These are phyloP conservation scores for Sebastes itinus DNA, from an alignment of 2,797 vertebrate genomes.

Conservation along the genomic window DNA sequence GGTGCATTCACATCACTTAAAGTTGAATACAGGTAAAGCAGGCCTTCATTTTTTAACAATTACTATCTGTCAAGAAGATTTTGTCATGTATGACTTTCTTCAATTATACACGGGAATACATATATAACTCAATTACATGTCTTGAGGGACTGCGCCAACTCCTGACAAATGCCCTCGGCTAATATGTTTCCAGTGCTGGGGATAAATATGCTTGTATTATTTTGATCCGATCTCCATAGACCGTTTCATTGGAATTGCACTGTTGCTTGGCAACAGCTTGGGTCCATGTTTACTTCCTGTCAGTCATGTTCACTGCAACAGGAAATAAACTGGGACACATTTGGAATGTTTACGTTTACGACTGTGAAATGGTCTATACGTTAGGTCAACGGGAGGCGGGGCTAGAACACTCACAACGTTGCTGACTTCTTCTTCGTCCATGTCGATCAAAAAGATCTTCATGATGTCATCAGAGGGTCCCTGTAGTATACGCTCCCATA, in stretches of 20 bases:
- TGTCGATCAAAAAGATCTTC: slow-evolving; percentile 93
- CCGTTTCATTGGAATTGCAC: no score
- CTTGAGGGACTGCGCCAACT: no score
- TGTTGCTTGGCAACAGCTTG: no score
- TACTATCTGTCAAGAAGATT: neutral
- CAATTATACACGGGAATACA: neutral
- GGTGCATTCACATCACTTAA: neutral
- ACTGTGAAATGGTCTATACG: no score
- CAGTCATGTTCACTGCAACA: rapidly evolving
- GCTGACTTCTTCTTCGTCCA: slow-evolving; percentile 91
- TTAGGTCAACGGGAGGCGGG: no score
- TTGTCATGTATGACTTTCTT: neutral
- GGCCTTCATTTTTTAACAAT: neutral
- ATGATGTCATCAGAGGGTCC: slow-evolving; percentile 91
- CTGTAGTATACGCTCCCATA: slow-evolving; percentile 91
- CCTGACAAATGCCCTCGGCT: rapidly evolving
- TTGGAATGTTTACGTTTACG: rapidly evolving
- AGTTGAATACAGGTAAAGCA: neutral
- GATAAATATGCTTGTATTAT: no score
- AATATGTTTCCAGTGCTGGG: no score
- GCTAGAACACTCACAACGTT: slow-evolving; percentile 82
- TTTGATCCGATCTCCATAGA: no score
- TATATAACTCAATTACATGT: no score
- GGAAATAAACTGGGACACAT: no score
- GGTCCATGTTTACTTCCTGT: no score